Conservation (phyloP, 2,113 vertebrate species). For the mouse (Mus musculus) region GRCm39 chr6:116344001-116344500, state of each 20-base stretch:
- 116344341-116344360: not conserved
- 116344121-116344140: not conserved
- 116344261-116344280: not conserved
- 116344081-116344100: not conserved
- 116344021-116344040: not conserved
- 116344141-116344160: constrained; percentile 1
- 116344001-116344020: not conserved
- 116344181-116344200: not conserved
- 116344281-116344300: not conserved
- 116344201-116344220: not conserved
- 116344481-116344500: constrained; percentile 10
- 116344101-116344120: not conserved
- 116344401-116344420: not conserved
- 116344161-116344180: not conserved
- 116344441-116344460: not conserved
- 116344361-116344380: not conserved
- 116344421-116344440: not conserved
- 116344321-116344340: not conserved
- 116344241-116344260: not conserved
- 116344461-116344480: not conserved
- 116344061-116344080: not conserved
- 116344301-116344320: not conserved
- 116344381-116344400: not conserved
- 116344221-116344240: not conserved
- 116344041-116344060: not conserved